These are phyloP conservation scores for Pseudolaguvia tuberculata DNA, from an alignment of 2,113 vertebrate species.

Conservation along the genomic window DNA sequence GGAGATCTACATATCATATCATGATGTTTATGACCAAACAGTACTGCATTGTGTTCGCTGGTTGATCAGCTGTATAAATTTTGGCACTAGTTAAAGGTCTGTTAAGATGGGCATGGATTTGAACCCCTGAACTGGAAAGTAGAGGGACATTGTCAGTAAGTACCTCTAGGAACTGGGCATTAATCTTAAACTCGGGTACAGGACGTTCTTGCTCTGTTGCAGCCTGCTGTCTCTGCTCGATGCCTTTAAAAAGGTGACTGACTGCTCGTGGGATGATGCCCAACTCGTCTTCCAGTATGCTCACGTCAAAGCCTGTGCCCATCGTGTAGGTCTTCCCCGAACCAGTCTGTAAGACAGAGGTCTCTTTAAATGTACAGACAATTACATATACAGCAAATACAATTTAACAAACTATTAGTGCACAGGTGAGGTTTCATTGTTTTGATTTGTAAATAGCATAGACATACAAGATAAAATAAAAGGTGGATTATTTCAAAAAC, in stretches of 20 bases:
- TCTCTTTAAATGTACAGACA: not conserved
- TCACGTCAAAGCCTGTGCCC: conserved; percentile 97
- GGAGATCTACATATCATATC: not conserved
- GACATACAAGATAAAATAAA: too few relatives aligned
- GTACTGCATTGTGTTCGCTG: not conserved
- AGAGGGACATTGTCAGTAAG: not conserved
- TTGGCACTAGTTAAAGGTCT: not conserved
- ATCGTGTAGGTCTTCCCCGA: conserved; percentile 98
- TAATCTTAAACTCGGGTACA: conserved; percentile 94
- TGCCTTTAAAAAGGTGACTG: conserved; percentile 83
- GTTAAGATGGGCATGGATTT: not conserved
- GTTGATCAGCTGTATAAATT: not conserved
- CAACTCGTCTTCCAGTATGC: conserved; percentile 81
- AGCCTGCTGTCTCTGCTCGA: conserved; percentile 79
- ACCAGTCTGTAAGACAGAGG: conserved; percentile 76
- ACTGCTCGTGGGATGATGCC: conserved; percentile 95
- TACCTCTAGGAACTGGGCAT: conserved; percentile 96
- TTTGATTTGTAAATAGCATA: too few relatives aligned
- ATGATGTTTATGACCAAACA: not conserved
- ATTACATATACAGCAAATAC: not conserved
- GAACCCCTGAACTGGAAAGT: not conserved
- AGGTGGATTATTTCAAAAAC: too few relatives aligned
- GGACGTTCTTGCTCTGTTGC: conserved; percentile 82
- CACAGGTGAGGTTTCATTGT: too few relatives aligned
- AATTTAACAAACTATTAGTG: too few relatives aligned